Base-by-base conservation (phyloP, 2,113 vertebrate species). In the Rattus norvegicus region DNA sequence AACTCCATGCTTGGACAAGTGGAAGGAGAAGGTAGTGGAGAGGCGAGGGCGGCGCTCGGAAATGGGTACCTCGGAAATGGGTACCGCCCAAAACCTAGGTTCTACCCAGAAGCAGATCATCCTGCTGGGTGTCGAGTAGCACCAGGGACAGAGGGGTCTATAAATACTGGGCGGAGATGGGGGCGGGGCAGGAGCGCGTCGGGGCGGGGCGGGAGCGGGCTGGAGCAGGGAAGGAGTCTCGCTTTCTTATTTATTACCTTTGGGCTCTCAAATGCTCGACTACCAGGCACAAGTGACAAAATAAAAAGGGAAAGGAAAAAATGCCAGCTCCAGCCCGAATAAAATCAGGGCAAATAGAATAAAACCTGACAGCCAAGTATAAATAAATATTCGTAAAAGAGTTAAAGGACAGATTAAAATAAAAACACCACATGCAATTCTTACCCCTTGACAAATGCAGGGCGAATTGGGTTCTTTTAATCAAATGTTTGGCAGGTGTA, bases 401-500 rank as follows among this genome's bases (percentile, higher is more conserved):
- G 96, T 95, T 97, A 98, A 98, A 98, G 97, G 96, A 98, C 95
- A 97, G 97, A 98, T 98, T 97, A 97, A 98, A 98, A 98, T 94
- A 97, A 97, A 97, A 97, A 97, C 97, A 97, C 94, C 96, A 98
- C 98, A 98, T 91, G 91, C 98, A 98, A 98, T 98, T 98, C 98
- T 98, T 98, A 98, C 96, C 94, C 98, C 98, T 97, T 97, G 98
- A 98, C 98, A 99, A 98, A 98, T 96, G 97, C 94, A 96, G 95
- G 97, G 94, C 67, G 98, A 98, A 98, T 98, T 98, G 98, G 97
- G 96, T 97, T 98, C 98, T 98, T 98, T 98, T 98, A 98, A 98
- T 98, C 97, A 98, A 98, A 98, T 98, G 98, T 99, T 98, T 99
- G 98, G 98, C 98, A 98, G 98, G 97, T 93, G 97, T 93, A 98